Base-by-base conservation (phyloP, 2,797 vertebrate species). In the Danio choprae region DNA sequence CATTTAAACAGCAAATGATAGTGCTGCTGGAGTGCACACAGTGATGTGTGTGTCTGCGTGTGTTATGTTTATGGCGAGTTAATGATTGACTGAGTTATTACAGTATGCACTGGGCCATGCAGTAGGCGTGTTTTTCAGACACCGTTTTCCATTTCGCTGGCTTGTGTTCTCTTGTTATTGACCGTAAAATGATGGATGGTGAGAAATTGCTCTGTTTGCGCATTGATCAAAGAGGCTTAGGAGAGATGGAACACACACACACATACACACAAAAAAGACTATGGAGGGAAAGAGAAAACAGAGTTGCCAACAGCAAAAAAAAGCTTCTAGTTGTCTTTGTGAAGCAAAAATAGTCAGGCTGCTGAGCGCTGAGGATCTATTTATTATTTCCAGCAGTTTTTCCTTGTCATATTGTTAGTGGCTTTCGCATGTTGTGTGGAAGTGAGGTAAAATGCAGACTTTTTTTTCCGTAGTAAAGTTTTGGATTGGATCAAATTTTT, bases 181-280 rank as follows among this genome's bases (percentile, higher is more conserved):
- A 79, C 63, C 58, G 36, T 71, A 69, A 81, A 83, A 65, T 85
- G 74, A 83, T 75, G 75, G 68, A 72, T 51, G 79, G 53, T 70
- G 41, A 83, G 64, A 69, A 78, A 83, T 50, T 81, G 81, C 73
- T 58, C 68, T 55, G 63, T 73, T 75, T 48, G 36, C 43, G 18
- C 62, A 50, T 16, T 73, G 62, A 69, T 72, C 65, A 82, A 74
- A 68, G 36, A 73, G 72, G 53, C 43, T 56, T 22, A 43, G 16
- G 29, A 64, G 20, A 77, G 18, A 72, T 22, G 36, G 51, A 64
- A 9, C 7, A 12, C 29, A 29, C 29, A 29, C 29, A 29, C 7
- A 12, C n/a, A n/a, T n/a, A n/a, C n/a, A n/a, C n/a, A n/a, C n/a
- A 51, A 70, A 63, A 41, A 59, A 48, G 43, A 12, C 29, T 29